These are phyloP conservation scores for Columba livia DNA, from an alignment of 2,113 vertebrate genomes.

Conservation along the genomic window DNA sequence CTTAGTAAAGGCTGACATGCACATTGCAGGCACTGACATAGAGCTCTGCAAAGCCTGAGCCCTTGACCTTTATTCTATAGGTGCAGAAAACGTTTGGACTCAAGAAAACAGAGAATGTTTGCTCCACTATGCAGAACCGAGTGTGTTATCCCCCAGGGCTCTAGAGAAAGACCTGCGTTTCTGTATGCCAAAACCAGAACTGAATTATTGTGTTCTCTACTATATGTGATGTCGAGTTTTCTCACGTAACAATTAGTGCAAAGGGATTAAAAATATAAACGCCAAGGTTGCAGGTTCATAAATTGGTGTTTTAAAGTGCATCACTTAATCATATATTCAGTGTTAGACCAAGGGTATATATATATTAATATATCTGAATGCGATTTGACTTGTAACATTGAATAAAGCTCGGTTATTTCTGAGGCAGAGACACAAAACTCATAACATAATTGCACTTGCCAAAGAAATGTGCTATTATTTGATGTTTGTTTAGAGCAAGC, in stretches of 20 bases:
- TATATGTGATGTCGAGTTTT: not conserved
- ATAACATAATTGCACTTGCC: not conserved
- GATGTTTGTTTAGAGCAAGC: not conserved
- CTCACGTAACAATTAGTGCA: not conserved
- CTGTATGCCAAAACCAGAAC: not conserved
- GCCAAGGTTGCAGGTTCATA: not conserved
- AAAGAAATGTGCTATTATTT: conserved; percentile 40
- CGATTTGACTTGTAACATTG: not conserved
- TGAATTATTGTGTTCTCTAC: not conserved
- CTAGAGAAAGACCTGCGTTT: not conserved
- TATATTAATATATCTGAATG: not conserved
- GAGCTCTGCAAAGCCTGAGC: not conserved
- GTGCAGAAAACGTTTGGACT: not conserved
- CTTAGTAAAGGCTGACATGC: not conserved
- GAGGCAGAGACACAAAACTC: not conserved
- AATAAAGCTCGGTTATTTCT: not conserved
- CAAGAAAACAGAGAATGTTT: not conserved
- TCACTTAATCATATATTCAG: not conserved
- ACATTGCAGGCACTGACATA: not conserved
- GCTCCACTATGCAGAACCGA: not conserved
- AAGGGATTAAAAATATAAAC: not conserved
- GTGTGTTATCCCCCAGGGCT: not conserved
- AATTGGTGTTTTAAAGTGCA: not conserved
- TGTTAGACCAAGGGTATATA: not conserved
- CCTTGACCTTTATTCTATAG: not conserved